Percentiles rank a stretch among this genome's conserved stretches.
phyloP scores from a whole-genome alignment of 1,140 invertebrate species.

The Procambarus virginalis region DNA sequence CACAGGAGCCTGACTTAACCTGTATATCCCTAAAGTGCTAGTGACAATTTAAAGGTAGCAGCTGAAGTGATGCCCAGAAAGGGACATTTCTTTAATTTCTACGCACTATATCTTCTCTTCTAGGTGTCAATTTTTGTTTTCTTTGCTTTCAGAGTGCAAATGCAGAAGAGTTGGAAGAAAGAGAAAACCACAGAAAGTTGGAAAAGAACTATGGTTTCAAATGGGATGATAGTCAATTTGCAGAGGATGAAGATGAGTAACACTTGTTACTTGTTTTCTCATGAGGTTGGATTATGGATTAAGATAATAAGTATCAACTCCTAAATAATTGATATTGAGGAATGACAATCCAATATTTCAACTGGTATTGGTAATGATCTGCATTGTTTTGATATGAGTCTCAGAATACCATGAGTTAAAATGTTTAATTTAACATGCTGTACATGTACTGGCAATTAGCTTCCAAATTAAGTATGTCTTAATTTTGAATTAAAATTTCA shows the following conservation, averaged over 20 bases:
- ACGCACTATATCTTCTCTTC: no score
- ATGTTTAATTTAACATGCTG: no score
- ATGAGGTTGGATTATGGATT: not conserved
- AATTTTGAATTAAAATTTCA: not conserved
- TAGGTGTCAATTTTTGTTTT: not conserved
- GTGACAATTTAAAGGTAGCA: no score
- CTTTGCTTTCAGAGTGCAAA: conserved; percentile 48
- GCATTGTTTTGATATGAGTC: not conserved
- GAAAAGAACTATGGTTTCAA: conserved; percentile 49
- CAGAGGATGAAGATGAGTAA: conserved; percentile 43
- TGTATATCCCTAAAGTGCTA: no score
- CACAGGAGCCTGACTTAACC: no score
- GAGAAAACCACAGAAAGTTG: conserved; percentile 50
- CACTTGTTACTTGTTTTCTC: not conserved
- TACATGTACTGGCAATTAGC: no score
- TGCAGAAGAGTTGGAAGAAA: conserved; percentile 49
- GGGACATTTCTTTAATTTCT: no score
- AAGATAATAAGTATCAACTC: not conserved
- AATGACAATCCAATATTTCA: not conserved
- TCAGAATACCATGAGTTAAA: not conserved
- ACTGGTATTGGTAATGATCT: not conserved
- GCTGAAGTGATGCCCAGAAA: no score
- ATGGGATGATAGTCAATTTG: conserved; percentile 36
- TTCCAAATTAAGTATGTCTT: not conserved
- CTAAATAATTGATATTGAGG: not conserved